Evolutionary conservation across 2,113 vertebrate species (phyloP).

Genomic region (Hippopotamus amphibius): DNA sequence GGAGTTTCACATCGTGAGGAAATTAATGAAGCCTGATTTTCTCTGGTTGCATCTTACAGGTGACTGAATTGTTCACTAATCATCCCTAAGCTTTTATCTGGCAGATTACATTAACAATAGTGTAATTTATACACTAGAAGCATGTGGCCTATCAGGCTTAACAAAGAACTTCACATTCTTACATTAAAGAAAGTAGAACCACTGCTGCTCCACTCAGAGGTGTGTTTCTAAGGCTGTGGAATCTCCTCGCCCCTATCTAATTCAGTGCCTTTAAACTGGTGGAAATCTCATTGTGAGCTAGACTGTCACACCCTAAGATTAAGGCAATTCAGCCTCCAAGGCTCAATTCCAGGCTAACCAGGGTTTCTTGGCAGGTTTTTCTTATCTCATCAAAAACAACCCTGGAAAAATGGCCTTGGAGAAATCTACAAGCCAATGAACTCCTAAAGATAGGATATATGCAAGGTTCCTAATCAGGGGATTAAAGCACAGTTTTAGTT

Average conservation of each 20-base stretch:
- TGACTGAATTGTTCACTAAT: slow-evolving; percentile 26
- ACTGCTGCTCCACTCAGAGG: not conserved
- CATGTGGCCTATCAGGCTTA: not conserved
- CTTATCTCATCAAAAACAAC: not conserved
- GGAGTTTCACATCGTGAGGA: not conserved
- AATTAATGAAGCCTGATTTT: slow-evolving; percentile 19
- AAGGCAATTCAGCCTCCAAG: not conserved
- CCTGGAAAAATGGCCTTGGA: not conserved
- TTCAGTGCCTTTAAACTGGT: not conserved
- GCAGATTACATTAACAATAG: not conserved
- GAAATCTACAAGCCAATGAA: not conserved
- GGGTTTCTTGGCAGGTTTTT: not conserved
- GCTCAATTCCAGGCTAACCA: not conserved
- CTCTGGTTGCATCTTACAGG: not conserved
- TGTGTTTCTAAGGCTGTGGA: not conserved
- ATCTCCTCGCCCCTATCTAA: not conserved
- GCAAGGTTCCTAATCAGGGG: not conserved
- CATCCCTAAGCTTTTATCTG: slow-evolving; percentile 9
- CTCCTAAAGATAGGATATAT: not conserved
- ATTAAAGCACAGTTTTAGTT: not conserved
- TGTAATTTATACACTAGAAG: not conserved
- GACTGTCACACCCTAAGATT: not conserved
- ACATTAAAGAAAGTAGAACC: not conserved
- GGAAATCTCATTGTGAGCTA: not conserved
- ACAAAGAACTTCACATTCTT: not conserved